These are phyloP conservation scores for Porites rus DNA, from an alignment of 92 coral and sea anemone genomes.

Conservation along the genomic window DNA sequence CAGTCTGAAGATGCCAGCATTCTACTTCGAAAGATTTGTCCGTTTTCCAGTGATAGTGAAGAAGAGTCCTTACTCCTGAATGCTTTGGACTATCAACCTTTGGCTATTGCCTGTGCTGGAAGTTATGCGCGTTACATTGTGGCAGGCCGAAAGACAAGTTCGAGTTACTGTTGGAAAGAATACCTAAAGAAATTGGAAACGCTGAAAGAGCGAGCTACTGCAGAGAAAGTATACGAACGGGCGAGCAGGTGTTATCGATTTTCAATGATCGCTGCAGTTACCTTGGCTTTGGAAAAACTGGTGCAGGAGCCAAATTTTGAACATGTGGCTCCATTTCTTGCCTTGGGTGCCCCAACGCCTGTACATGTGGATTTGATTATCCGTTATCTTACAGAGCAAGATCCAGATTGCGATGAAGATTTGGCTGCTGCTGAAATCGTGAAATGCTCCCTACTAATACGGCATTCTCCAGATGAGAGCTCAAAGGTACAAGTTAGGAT, in stretches of 20 bases:
- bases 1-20: conserved; percentile 14
- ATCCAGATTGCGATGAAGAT: conserved; percentile 16
- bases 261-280: conserved; percentile 46
- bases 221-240: conserved; percentile 21
- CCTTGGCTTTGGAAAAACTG: conserved; percentile 28
- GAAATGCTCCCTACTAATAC: conserved; percentile 30
- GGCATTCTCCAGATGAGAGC: neutral
- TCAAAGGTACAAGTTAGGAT: too few relatives aligned
- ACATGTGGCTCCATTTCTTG: conserved; percentile 30
- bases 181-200: conserved; percentile 29
- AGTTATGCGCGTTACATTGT: too few relatives aligned
- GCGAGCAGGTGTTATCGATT: conserved; percentile 14
- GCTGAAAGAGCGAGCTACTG: conserved; percentile 16
- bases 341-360: conserved; percentile 10
- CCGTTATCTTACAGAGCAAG: neutral
- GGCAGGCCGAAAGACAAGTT: neutral
- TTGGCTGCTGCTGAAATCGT: conserved; percentile 14
- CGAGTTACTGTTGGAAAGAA: conserved; percentile 16
- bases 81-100: conserved; percentile 26
- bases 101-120: neutral
- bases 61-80: neutral
- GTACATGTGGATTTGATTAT: conserved; percentile 5
- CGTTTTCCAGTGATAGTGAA: neutral
- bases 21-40: conserved; percentile 33
- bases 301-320: conserved; percentile 11